Evolutionary conservation across 1,140 invertebrate species (phyloP).

Genomic region (Conopomorpha cramerella): DNA sequence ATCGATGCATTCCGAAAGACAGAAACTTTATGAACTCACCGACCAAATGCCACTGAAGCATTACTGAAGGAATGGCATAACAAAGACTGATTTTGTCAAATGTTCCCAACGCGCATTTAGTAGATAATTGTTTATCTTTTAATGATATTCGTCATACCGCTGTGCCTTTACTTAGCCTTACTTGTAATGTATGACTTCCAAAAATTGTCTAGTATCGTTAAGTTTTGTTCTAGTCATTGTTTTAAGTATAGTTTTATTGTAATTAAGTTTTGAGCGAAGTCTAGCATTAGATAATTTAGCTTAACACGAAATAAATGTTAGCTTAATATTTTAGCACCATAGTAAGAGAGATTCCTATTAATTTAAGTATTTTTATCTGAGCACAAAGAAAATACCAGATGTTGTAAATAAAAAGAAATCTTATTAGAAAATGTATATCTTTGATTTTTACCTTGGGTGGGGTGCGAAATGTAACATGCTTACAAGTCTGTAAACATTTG

Average conservation of each 20-base stretch:
- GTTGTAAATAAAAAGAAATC: no score
- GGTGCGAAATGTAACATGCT: no score
- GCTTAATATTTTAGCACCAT: slow-evolving; percentile 30
- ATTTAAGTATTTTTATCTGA: slow-evolving; percentile 33
- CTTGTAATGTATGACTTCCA: slow-evolving; percentile 26
- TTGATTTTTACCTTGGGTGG: no score
- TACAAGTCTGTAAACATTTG: no score
- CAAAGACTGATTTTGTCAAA: slow-evolving; percentile 44
- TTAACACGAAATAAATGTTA: not conserved
- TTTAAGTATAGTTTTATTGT: slow-evolving; percentile 20
- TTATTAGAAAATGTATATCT: no score
- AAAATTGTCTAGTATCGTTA: slow-evolving; percentile 24
- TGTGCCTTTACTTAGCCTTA: slow-evolving; percentile 48
- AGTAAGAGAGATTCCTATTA: slow-evolving; percentile 55
- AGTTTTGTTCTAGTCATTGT: slow-evolving; percentile 52
- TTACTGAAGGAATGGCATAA: slow-evolving; percentile 37
- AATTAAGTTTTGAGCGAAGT: not conserved
- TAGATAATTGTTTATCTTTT: slow-evolving; percentile 17
- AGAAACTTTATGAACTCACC: no score
- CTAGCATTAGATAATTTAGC: not conserved
- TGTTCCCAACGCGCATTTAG: slow-evolving; percentile 49
- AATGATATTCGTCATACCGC: slow-evolving; percentile 35
- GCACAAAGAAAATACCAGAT: no score
- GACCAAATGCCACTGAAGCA: slow-evolving; percentile 33
- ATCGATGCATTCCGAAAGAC: slow-evolving; percentile 48